These are phyloP conservation scores for Pangasius mekongensis DNA, from an alignment of 2,797 vertebrate genomes.

Conservation along the genomic window DNA sequence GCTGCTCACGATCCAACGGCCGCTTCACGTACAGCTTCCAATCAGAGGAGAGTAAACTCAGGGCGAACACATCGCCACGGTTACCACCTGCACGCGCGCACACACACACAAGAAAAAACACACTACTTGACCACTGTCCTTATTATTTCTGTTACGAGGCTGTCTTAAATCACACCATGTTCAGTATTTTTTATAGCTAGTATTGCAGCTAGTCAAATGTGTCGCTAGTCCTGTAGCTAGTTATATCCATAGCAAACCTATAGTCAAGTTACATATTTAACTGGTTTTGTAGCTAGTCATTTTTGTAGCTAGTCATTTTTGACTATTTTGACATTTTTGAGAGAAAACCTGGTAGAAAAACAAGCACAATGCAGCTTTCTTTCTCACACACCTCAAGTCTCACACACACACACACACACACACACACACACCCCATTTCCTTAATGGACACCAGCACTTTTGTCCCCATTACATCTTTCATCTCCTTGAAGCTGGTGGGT, in stretches of 20 bases:
- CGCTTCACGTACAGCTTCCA: slow-evolving; percentile 98
- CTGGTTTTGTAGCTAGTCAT: neutral
- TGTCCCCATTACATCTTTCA: neutral
- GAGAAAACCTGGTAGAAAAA: neutral
- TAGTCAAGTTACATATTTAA: neutral
- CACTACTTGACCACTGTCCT: slow-evolving; percentile 52
- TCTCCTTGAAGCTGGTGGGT: neutral
- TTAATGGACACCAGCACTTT: neutral
- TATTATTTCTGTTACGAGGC: neutral
- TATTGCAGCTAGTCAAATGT: neutral
- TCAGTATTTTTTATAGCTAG: neutral
- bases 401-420: neutral
- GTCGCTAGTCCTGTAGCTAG: neutral
- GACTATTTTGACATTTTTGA: neutral
- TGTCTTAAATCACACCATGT: neutral
- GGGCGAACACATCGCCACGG: slow-evolving; percentile 87
- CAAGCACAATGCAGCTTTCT: neutral
- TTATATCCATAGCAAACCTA: neutral
- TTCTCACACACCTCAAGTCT: neutral
- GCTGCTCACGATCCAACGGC: slow-evolving; percentile 88
- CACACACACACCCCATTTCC: neutral
- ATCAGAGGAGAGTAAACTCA: slow-evolving; percentile 93
- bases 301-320: neutral
- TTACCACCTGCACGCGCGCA: slow-evolving; percentile 83
- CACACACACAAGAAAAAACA: neutral